Conservation (phyloP, 2,888 invertebrate species). For the Melieria crassipennis region DNA sequence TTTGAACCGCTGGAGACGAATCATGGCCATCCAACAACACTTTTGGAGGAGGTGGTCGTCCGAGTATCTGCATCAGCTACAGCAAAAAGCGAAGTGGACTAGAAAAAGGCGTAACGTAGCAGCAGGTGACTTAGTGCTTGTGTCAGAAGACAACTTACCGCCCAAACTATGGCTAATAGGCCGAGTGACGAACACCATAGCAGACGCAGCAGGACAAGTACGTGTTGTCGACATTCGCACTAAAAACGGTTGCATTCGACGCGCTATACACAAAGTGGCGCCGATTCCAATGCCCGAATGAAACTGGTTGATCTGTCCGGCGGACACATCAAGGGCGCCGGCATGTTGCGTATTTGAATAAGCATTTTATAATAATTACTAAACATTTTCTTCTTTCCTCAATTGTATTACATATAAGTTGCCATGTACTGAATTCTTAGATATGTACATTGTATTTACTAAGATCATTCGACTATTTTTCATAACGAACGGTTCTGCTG, state of each 20-base stretch:
- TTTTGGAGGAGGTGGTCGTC: conserved; percentile 23
- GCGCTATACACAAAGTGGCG: conserved; percentile 16
- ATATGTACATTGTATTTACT: too few species aligned
- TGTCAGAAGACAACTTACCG: not conserved
- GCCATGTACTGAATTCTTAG: too few species aligned
- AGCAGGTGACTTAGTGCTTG: not conserved
- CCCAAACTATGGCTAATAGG: not conserved
- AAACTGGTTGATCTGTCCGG: conserved; percentile 1
- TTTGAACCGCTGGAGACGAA: conserved; percentile 9
- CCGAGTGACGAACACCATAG: conserved; percentile 6
- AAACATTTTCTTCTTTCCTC: too few species aligned
- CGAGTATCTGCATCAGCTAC: conserved; percentile 14
- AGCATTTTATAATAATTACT: too few species aligned
- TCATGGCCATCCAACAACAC: conserved; percentile 26
- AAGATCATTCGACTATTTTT: too few species aligned
- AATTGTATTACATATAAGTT: too few species aligned
- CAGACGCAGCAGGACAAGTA: conserved; percentile 9
- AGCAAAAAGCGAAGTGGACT: not conserved
- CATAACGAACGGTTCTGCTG: too few species aligned
- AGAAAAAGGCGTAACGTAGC: not conserved
- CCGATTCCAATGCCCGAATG: not conserved
- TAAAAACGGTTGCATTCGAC: conserved; percentile 16
- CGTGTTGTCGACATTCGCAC: conserved; percentile 6
- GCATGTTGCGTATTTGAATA: conserved; percentile 3
- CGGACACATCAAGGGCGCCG: conserved; percentile 22